Conservation (phyloP, 2,888 invertebrate genomes). For the Eupithecia inturbata region DNA sequence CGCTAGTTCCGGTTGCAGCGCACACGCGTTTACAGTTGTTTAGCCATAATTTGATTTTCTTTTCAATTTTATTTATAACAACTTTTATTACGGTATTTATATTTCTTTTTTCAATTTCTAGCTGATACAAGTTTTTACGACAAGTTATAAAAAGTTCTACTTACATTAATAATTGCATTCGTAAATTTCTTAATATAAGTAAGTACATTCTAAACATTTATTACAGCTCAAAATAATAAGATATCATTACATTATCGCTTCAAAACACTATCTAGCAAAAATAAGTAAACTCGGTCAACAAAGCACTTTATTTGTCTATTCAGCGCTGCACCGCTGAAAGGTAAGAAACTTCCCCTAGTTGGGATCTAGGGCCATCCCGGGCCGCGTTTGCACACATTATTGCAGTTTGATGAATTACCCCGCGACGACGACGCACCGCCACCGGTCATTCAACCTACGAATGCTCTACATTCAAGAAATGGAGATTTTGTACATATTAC, state of each 20-base stretch:
- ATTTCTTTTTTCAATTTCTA: too few relatives aligned
- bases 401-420: constrained; percentile 76
- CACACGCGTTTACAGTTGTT: not conserved
- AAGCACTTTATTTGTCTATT: constrained; percentile 52
- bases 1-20: constrained; percentile 14
- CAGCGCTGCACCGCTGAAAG: constrained; percentile 61
- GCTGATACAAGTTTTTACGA: too few relatives aligned
- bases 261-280: not conserved
- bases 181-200: not conserved
- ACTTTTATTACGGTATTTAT: too few relatives aligned
- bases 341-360: constrained; percentile 60
- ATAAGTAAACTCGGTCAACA: constrained; percentile 21
- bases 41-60: too few relatives aligned
- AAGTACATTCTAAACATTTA: too few relatives aligned
- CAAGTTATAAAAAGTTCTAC: not conserved
- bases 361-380: constrained; percentile 67
- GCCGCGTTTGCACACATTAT: constrained; percentile 73
- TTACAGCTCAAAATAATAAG: too few relatives aligned
- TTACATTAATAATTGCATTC: not conserved
- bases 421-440: constrained; percentile 53
- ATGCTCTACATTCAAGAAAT: constrained; percentile 35
- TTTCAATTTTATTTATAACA: too few relatives aligned
- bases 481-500: constrained; percentile 27
- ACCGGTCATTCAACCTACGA: constrained; percentile 71
- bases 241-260: not conserved